Conservation (phyloP, 2,113 vertebrate species). For the Gobio gobio region DNA sequence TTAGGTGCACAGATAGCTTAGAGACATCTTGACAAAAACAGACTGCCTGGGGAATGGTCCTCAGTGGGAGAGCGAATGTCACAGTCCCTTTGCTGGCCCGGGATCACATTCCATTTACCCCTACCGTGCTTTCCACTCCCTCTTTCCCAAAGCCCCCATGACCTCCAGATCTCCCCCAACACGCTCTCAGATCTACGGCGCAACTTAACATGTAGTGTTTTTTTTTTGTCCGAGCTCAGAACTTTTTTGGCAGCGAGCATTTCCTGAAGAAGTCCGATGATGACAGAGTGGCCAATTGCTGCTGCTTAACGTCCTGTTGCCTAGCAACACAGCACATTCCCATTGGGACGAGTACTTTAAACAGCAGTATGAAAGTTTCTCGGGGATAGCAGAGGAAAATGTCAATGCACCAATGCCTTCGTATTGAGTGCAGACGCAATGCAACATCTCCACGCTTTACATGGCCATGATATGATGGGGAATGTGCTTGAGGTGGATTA, state of each 20-base stretch:
- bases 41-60: constrained; percentile 79
- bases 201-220: constrained; percentile 56
- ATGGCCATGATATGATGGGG: constrained; percentile 36
- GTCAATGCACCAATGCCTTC: neutral
- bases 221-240: constrained; percentile 35
- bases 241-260: constrained; percentile 58
- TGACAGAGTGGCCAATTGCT: constrained; percentile 57
- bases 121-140: constrained; percentile 72
- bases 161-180: constrained; percentile 66
- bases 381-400: neutral
- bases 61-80: constrained; percentile 70
- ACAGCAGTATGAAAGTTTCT: constrained; percentile 17
- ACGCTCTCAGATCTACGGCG: constrained; percentile 55
- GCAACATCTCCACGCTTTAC: constrained; percentile 10
- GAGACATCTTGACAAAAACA: constrained; percentile 79
- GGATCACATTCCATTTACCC: constrained; percentile 77
- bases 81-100: constrained; percentile 72
- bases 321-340: constrained; percentile 18
- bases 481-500: constrained; percentile 22
- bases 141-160: constrained; percentile 76
- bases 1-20: constrained; percentile 80
- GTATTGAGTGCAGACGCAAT: neutral
- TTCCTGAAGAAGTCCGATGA: constrained; percentile 57
- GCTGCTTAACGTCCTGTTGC: neutral
- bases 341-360: constrained; percentile 12